These are phyloP conservation scores for Chlorospingus semifuscus DNA, from an alignment of 2,797 vertebrate species.

Conservation along the genomic window DNA sequence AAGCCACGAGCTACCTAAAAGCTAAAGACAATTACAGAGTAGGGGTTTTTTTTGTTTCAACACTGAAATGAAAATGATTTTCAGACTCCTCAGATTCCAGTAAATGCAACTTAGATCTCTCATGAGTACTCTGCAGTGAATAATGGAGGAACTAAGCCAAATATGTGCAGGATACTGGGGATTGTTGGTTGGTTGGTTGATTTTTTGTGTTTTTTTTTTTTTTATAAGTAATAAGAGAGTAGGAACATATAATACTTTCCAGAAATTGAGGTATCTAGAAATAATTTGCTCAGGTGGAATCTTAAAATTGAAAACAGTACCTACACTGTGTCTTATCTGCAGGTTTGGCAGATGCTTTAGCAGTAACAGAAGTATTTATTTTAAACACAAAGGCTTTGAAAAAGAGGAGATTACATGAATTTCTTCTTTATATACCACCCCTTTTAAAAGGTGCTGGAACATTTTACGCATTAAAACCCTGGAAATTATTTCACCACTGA, in stretches of 20 bases:
- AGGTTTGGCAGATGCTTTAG: not conserved
- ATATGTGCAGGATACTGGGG: not conserved
- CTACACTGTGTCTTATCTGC: not conserved
- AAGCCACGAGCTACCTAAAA: not conserved
- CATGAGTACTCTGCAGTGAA: not conserved
- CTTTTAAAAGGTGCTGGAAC: not conserved
- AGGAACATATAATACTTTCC: not conserved
- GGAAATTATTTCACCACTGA: not conserved
- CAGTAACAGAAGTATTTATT: not conserved
- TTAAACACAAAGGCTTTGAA: not conserved
- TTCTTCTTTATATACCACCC: not conserved
- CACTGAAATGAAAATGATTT: not conserved
- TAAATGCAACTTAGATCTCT: not conserved
- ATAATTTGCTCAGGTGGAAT: not conserved
- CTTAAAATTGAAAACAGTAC: not conserved
- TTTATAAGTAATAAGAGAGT: not conserved
- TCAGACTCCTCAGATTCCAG: not conserved
- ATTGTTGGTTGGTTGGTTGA: not conserved
- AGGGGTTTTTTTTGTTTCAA: not conserved
- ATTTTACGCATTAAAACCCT: not conserved
- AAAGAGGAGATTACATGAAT: fast-evolving
- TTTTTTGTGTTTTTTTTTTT: not conserved
- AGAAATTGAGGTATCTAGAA: not conserved
- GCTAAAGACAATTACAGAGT: not conserved
- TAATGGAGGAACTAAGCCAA: not conserved